A percentile compares a stretch with the other conserved stretches of the same genome.
Evolutionary conservation across 2,888 invertebrate species (phyloP).

Genomic region (Noctua comes): DNA sequence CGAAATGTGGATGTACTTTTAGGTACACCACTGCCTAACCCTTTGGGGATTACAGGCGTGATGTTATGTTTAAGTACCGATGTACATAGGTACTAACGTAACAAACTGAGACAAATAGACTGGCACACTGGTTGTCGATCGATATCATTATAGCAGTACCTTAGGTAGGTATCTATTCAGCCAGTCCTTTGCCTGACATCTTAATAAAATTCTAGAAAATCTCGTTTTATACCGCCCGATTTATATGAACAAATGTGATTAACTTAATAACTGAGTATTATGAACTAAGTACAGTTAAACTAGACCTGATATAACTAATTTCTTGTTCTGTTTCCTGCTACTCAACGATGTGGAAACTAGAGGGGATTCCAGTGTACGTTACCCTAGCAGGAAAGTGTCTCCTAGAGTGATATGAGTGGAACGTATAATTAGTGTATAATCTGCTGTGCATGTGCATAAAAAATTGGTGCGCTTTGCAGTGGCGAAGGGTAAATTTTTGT

Average conservation of each 20-base stretch:
- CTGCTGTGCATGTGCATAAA: too few relatives aligned
- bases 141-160: slow-evolving; percentile 10
- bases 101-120: not conserved
- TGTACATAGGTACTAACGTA: not conserved
- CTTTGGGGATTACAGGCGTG: too few relatives aligned
- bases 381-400: too few relatives aligned
- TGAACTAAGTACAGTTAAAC: slow-evolving; percentile 17
- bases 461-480: too few relatives aligned
- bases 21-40: too few relatives aligned
- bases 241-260: slow-evolving; percentile 10
- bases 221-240: slow-evolving; percentile 8
- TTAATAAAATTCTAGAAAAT: slow-evolving; percentile 28
- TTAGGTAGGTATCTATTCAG: not conserved
- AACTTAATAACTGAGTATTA: not conserved
- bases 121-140: not conserved
- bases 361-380: too few relatives aligned
- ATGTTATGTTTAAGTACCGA: not conserved
- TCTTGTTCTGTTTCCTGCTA: slow-evolving; percentile 51
- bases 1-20: too few relatives aligned
- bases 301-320: slow-evolving; percentile 30
- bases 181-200: not conserved
- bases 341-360: slow-evolving; percentile 45
- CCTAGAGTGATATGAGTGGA: too few relatives aligned
- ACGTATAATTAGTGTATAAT: too few relatives aligned
- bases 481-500: too few relatives aligned